Evolutionary conservation across 1,140 invertebrate species (phyloP).

Genomic region (Muscidifurax raptorellus): DNA sequence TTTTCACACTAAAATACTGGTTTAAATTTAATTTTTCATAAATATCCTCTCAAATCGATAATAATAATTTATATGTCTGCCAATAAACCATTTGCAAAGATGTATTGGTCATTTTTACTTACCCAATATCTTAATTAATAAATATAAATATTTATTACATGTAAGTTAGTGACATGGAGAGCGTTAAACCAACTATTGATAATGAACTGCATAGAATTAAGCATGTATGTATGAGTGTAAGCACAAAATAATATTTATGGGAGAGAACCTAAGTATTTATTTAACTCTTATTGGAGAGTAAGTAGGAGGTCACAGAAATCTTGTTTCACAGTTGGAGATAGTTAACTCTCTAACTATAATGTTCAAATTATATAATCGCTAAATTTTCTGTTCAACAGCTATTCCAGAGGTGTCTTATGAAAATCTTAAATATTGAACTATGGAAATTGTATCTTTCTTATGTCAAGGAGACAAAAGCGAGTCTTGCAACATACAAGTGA

Average conservation of each 20-base stretch:
- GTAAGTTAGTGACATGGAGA: conserved; percentile 68
- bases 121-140: conserved; percentile 59
- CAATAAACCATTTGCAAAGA: conserved; percentile 69
- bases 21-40: conserved; percentile 47
- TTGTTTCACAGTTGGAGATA: conserved; percentile 41
- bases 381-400: conserved; percentile 79
- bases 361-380: conserved; percentile 16
- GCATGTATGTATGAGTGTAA: conserved; percentile 48
- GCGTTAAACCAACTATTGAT: conserved; percentile 37
- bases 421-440: conserved; percentile 98
- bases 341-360: conserved; percentile 41
- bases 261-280: conserved; percentile 45
- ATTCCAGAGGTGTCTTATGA: conserved; percentile 98
- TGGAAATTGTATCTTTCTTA: conserved; percentile 99
- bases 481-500: conserved; percentile 95
- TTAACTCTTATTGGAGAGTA: conserved; percentile 50
- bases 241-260: conserved; percentile 50
- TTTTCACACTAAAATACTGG: conserved; percentile 31
- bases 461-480: conserved; percentile 97
- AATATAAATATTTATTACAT: conserved; percentile 68
- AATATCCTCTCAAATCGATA: conserved; percentile 48
- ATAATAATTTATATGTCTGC: conserved; percentile 59
- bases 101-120: conserved; percentile 71
- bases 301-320: conserved; percentile 41
- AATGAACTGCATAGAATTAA: conserved; percentile 43